These are phyloP conservation scores for Prinia subflava DNA, from an alignment of 2,113 vertebrate species.

Conservation along the genomic window DNA sequence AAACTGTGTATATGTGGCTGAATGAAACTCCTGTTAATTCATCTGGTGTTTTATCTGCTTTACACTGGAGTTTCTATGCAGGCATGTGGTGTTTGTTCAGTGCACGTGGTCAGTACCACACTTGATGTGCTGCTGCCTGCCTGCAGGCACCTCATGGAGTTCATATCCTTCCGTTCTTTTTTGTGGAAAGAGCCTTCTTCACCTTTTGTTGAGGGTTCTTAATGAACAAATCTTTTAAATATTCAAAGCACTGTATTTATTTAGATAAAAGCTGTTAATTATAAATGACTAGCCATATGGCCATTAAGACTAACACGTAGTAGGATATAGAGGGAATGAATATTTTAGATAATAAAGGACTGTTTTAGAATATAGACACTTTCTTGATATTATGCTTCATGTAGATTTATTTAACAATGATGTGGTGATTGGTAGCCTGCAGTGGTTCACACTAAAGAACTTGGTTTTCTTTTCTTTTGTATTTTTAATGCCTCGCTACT, in stretches of 20 bases:
- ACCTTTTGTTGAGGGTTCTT: background rate
- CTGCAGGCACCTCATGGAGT: background rate
- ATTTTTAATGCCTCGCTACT: slow-evolving; percentile 39
- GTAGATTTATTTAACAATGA: slow-evolving; percentile 42
- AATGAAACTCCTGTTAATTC: background rate
- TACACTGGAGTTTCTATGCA: background rate
- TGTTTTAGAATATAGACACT: slow-evolving; percentile 16
- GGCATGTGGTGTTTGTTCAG: background rate
- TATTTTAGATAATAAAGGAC: slow-evolving; percentile 49
- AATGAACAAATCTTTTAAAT: slow-evolving; percentile 22
- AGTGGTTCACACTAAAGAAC: slow-evolving; percentile 5
- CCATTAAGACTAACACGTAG: background rate
- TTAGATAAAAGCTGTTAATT: slow-evolving; percentile 70
- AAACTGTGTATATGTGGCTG: background rate
- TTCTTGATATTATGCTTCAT: slow-evolving; percentile 2
- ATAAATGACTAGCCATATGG: slow-evolving; percentile 69
- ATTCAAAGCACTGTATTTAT: slow-evolving; percentile 56
- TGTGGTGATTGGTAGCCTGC: slow-evolving; percentile 1
- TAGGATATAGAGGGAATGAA: slow-evolving; percentile 5
- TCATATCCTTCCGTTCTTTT: background rate
- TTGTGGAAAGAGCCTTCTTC: background rate
- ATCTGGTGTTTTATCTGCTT: background rate
- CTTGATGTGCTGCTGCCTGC: background rate
- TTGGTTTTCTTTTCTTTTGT: background rate
- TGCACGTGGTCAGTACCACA: background rate